Evolutionary conservation across 2,113 vertebrate species (phyloP).

Genomic region (Hippolais icterina): DNA sequence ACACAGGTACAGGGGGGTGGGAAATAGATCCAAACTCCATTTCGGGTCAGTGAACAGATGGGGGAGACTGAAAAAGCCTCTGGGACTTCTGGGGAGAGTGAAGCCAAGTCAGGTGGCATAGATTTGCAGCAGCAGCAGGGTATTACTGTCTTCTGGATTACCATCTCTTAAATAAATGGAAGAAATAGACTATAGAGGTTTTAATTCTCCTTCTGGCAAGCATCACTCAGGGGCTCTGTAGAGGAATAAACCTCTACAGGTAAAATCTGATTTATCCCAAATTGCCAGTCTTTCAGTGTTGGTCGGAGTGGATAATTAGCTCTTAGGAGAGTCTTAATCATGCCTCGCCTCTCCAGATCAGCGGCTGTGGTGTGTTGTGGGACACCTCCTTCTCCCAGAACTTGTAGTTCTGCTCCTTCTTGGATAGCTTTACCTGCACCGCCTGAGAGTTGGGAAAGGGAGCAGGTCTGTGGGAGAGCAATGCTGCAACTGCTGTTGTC

Average conservation of each 20-base stretch:
- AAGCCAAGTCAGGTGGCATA: background rate
- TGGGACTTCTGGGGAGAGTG: background rate
- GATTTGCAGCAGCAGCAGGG: background rate
- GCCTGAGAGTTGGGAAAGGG: background rate
- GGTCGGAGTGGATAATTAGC: background rate
- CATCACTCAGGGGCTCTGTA: background rate
- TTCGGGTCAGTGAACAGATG: background rate
- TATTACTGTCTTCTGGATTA: background rate
- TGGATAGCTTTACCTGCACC: background rate
- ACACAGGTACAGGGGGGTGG: conserved; percentile 82
- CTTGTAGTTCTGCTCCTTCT: background rate
- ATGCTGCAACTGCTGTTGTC: background rate
- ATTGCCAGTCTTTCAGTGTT: background rate
- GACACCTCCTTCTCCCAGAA: background rate
- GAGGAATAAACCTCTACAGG: background rate
- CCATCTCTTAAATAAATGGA: background rate
- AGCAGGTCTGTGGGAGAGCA: background rate
- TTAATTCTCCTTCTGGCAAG: background rate
- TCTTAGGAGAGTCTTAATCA: background rate
- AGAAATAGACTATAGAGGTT: background rate
- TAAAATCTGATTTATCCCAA: background rate
- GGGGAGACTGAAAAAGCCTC: background rate
- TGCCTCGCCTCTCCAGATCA: background rate
- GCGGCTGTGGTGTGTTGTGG: background rate
- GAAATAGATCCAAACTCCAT: background rate